Percentiles rank a stretch among this genome's conserved stretches.
Evolutionary conservation across 2,113 vertebrate genomes (phyloP).

Genomic region (Cyprinodon tularosa): DNA sequence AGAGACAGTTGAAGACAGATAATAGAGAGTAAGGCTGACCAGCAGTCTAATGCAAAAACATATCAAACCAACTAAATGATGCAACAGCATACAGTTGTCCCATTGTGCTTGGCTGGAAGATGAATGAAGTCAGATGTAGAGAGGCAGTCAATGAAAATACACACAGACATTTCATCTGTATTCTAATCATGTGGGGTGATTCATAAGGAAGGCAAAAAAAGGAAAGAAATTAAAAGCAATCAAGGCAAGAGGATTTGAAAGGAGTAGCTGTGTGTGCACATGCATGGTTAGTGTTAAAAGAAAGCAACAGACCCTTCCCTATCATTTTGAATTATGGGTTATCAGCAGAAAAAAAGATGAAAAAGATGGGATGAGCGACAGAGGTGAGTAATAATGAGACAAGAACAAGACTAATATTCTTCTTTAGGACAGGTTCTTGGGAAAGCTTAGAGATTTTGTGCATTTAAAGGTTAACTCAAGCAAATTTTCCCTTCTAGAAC

Average conservation of each 20-base stretch:
- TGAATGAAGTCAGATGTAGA: conserved; percentile 64
- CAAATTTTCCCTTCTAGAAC: too few relatives aligned
- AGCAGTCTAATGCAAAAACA: conserved; percentile 45
- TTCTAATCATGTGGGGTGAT: conserved; percentile 43
- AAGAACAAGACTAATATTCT: not conserved
- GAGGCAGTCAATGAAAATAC: conserved; percentile 61
- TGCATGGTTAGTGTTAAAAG: not conserved
- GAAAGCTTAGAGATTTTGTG: too few relatives aligned
- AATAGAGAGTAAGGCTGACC: conserved; percentile 22
- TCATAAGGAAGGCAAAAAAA: conserved; percentile 19
- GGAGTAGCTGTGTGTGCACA: not conserved
- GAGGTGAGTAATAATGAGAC: not conserved
- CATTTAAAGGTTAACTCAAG: too few relatives aligned
- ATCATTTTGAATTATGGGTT: not conserved
- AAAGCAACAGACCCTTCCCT: not conserved
- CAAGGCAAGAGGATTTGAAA: not conserved
- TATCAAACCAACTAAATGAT: conserved; percentile 52
- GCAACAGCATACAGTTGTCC: conserved; percentile 57
- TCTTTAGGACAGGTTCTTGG: too few relatives aligned
- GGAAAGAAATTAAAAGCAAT: conserved; percentile 4
- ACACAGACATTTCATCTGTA: conserved; percentile 48
- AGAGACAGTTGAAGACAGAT: conserved; percentile 20
- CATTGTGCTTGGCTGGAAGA: conserved; percentile 69
- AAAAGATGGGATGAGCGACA: not conserved
- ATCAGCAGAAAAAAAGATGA: not conserved